Evolutionary conservation across 2,113 vertebrate species (phyloP), one percentile per base, ranked within the genome.

Genomic region (Nesogale talazaci): DNA sequence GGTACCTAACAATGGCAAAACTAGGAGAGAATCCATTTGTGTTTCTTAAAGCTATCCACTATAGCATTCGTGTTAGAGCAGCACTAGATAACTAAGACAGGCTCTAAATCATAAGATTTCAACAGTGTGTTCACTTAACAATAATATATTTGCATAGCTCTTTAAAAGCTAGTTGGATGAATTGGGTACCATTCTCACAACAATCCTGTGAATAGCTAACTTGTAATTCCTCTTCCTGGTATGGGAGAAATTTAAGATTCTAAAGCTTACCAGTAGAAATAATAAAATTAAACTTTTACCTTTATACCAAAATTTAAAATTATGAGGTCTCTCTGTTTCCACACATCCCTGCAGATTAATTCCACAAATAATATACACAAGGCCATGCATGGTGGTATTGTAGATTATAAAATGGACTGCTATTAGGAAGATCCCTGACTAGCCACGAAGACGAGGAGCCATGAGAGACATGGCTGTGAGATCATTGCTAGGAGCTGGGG

Each of bases 291-390:
- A 79, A 80, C n/a, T 63, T 91, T 81, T 77, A 29, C n/a, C 75
- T 82, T 81, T 76, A n/a, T 42, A 38, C 61, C 56, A 61, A 88
- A 85, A 91, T 70, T 67, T 69, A 76, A 88, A 80, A 77, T 83
- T 61, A 46, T 65, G 88, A 91, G 61, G 40, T 57, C 4, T 42
- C 42, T 88, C 74, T 84, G 57, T 34, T 91, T 69, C 15, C 16
- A 85, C 16, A 79, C 9, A 77, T 4, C 29, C 84, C 40, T 78
- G 16, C 46, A 79, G 79, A 40, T 75, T 57, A 85, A 78, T 93
- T 94, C 75, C 75, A 88, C 63, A 87, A 85, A 88, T 31, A 93
- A 20, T 10, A 75, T 12, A 19, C 17, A 57, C 31, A 81, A 4
- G 38, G 42, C 11, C 25, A 6, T 75, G 81, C 31, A 59, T 59